A percentile compares a stretch with the other conserved stretches of the same genome.
phyloP scores from a whole-genome alignment of 2,113 vertebrate genomes.

The Ptyas mucosa region DNA sequence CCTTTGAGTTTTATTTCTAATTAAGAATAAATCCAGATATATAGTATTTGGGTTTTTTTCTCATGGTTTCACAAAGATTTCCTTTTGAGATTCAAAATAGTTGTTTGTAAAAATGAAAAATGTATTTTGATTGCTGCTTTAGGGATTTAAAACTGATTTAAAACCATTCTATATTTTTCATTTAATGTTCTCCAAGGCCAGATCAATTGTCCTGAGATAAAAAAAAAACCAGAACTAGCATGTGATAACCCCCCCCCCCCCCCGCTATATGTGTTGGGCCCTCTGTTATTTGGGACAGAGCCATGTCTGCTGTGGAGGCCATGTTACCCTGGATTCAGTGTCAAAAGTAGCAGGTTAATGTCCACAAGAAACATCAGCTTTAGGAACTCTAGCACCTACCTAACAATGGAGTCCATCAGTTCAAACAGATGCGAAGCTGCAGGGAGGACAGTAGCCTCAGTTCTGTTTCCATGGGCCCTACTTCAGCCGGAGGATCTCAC shows the following conservation, averaged over 20 bases:
- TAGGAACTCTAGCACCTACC: not conserved
- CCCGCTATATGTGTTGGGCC: not conserved
- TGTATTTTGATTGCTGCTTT: not conserved
- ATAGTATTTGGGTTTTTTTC: not conserved
- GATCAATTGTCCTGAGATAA: not conserved
- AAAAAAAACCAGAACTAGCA: not conserved
- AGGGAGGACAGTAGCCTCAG: not conserved
- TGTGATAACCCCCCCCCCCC: not conserved
- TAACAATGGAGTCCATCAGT: not conserved
- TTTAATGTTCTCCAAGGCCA: not conserved
- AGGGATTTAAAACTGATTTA: not conserved
- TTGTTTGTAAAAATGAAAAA: not conserved
- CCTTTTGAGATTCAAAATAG: not conserved
- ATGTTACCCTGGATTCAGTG: not conserved
- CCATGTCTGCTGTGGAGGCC: not conserved
- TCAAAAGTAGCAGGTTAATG: not conserved
- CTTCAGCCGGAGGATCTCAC: not conserved
- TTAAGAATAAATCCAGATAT: not conserved
- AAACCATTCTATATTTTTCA: not conserved
- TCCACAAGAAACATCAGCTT: not conserved
- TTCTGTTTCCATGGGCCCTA: not conserved
- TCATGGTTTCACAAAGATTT: not conserved
- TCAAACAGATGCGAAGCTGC: not conserved
- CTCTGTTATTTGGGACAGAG: not conserved
- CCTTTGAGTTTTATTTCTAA: not conserved